These are phyloP conservation scores for Centropyge bicolor DNA, from an alignment of 2,797 vertebrate species.

Conservation along the genomic window DNA sequence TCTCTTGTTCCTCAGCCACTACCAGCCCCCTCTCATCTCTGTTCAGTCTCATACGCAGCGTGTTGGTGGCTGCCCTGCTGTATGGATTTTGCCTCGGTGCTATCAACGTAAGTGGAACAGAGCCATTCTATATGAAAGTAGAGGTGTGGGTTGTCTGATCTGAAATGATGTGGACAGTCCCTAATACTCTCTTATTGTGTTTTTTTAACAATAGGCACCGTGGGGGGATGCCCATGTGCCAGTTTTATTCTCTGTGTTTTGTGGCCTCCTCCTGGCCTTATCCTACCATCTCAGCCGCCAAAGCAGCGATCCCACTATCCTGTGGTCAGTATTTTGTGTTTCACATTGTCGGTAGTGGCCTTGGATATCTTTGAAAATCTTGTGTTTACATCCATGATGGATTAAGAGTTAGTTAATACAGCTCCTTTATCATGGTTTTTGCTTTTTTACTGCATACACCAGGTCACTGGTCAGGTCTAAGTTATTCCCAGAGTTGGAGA, in stretches of 20 bases:
- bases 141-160: background rate
- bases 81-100: slow-evolving; percentile 94
- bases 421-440: background rate
- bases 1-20: slow-evolving; percentile 83
- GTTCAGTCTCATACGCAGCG: slow-evolving; percentile 90
- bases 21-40: slow-evolving; percentile 93
- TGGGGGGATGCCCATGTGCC: slow-evolving; percentile 94
- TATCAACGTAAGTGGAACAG: slow-evolving; percentile 86
- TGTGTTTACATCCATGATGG: background rate
- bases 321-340: slow-evolving; percentile 86
- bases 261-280: slow-evolving; percentile 90
- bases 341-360: background rate
- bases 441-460: background rate
- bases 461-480: slow-evolving; percentile 92
- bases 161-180: background rate
- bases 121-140: background rate
- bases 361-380: background rate
- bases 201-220: slow-evolving; percentile 80
- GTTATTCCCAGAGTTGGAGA: slow-evolving; percentile 91
- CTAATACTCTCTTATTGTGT: background rate
- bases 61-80: slow-evolving; percentile 88
- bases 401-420: background rate
- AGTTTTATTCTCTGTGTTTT: slow-evolving; percentile 93
- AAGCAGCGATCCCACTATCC: slow-evolving; percentile 92
- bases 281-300: slow-evolving; percentile 95